These are phyloP conservation scores for Deroplatys truncata DNA, from an alignment of 2,888 invertebrate genomes.

Conservation along the genomic window DNA sequence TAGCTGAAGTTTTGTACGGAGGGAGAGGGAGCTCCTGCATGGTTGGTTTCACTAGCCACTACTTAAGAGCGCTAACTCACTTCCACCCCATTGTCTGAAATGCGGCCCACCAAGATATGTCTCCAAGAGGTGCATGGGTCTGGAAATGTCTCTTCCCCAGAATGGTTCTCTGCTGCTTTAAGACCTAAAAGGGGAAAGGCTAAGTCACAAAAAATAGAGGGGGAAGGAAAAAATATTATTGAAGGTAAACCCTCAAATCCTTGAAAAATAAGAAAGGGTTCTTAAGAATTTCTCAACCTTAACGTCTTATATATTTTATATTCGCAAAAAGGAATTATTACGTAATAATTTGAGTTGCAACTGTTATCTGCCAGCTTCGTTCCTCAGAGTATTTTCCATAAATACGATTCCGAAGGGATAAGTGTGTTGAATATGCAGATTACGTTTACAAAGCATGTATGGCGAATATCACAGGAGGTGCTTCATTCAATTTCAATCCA, in stretches of 20 bases:
- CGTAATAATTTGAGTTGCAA: no score
- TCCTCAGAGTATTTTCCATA: no score
- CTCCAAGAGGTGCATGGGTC: not conserved
- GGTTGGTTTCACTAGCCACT: constrained; percentile 23
- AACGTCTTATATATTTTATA: no score
- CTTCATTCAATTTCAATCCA: no score
- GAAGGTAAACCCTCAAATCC: not conserved
- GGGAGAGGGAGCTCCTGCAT: not conserved
- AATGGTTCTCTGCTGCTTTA: not conserved
- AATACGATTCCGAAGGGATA: no score
- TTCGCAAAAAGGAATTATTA: no score
- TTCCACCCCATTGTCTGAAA: constrained; percentile 22
- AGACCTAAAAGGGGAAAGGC: not conserved
- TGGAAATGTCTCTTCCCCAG: not conserved
- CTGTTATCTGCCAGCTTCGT: no score
- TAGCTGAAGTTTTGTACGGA: not conserved
- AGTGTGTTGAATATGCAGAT: no score
- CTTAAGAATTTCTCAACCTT: not conserved
- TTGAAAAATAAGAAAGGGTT: not conserved
- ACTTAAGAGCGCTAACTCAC: constrained; percentile 28
- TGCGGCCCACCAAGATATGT: not conserved
- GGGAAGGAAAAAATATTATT: not conserved
- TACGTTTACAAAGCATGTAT: no score
- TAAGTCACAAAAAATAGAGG: not conserved
- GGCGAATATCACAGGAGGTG: no score